A percentile compares a stretch with the other conserved stretches of the same genome.
These are phyloP conservation scores for Cryptoprocta ferox DNA, from an alignment of 2,797 vertebrate genomes.

Conservation along the genomic window DNA sequence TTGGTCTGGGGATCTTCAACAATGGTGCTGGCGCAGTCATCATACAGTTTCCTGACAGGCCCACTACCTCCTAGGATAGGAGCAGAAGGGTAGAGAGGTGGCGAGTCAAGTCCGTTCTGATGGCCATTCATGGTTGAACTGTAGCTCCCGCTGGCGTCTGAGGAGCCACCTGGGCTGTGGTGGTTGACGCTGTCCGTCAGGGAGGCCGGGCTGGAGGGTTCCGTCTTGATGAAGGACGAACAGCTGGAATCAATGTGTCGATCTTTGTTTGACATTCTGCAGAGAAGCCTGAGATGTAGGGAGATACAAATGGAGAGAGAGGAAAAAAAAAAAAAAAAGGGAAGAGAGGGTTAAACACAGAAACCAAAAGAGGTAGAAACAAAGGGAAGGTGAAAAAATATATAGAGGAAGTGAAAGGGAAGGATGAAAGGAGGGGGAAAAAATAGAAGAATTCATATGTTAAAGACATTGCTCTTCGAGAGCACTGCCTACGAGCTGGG, in stretches of 20 bases:
- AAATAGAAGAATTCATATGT: constrained; percentile 79
- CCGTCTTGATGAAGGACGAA: constrained; percentile 99
- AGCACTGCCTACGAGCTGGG: constrained; percentile 83
- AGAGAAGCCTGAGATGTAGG: constrained; percentile 95
- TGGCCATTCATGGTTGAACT: constrained; percentile 99
- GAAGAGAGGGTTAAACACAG: constrained; percentile 47
- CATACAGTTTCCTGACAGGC: constrained; percentile 96
- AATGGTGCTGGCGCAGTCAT: constrained; percentile 99
- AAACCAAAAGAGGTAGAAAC: not conserved
- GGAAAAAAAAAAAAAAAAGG: constrained; percentile 70
- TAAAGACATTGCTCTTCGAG: constrained; percentile 84
- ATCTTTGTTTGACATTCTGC: constrained; percentile 99
- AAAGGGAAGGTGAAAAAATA: not conserved
- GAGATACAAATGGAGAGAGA: constrained; percentile 61
- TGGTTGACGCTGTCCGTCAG: constrained; percentile 99
- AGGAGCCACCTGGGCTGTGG: constrained; percentile 99
- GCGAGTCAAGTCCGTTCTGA: constrained; percentile 99
- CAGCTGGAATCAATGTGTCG: constrained; percentile 99
- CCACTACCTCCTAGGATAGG: constrained; percentile 94
- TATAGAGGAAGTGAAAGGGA: not conserved
- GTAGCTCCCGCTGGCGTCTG: constrained; percentile 99
- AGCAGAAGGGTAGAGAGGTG: constrained; percentile 96
- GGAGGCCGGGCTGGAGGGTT: constrained; percentile 99
- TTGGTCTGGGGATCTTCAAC: constrained; percentile 99
- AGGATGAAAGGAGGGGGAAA: not conserved